phyloP scores from a whole-genome alignment of 2,888 invertebrate species.

The Sinopyrophorus schimmeli region DNA sequence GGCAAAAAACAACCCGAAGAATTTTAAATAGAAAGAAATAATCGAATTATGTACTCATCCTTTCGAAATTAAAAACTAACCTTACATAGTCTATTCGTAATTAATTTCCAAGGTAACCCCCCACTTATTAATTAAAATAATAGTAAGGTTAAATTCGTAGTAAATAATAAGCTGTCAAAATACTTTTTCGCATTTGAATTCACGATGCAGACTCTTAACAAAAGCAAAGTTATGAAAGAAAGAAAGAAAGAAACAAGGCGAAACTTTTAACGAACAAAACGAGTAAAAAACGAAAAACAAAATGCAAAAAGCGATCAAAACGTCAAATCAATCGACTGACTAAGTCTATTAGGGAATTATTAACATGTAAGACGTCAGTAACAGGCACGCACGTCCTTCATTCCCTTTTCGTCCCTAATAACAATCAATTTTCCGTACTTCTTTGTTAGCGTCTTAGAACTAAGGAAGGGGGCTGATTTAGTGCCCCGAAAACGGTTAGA shows the following conservation, averaged over 20 bases:
- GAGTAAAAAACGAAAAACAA: neutral
- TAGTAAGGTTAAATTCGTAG: neutral
- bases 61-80: too few relatives aligned
- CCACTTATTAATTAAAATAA: too few relatives aligned
- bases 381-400: conserved; percentile 16
- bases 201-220: too few relatives aligned
- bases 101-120: too few relatives aligned
- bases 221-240: neutral
- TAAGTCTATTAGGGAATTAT: conserved; percentile 22
- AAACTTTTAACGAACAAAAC: neutral
- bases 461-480: conserved; percentile 32
- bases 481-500: conserved; percentile 38
- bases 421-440: conserved; percentile 27
- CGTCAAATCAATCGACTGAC: conserved; percentile 11
- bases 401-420: conserved; percentile 22
- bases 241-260: neutral
- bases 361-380: conserved; percentile 26
- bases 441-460: conserved; percentile 30
- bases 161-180: neutral
- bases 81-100: too few relatives aligned
- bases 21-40: too few relatives aligned
- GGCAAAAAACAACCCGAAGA: too few relatives aligned
- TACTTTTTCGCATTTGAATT: too few relatives aligned
- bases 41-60: too few relatives aligned
- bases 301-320: conserved; percentile 1